These are phyloP conservation scores for Zoanthus gigantus DNA, from an alignment of 92 coral and sea anemone species.

Conservation along the genomic window DNA sequence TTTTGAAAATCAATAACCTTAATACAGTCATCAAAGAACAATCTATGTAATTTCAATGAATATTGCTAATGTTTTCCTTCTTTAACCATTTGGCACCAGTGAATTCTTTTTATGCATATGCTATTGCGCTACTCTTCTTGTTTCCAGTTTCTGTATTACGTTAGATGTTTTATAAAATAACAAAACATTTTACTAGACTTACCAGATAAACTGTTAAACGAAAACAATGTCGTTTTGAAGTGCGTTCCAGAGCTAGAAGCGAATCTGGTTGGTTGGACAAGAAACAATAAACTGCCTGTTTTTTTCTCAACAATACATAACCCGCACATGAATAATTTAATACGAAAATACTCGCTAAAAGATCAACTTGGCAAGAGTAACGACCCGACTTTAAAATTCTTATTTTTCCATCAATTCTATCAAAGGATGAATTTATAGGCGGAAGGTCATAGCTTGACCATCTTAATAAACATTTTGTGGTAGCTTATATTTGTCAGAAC, in stretches of 20 bases:
- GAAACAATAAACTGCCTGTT: constrained; percentile 13
- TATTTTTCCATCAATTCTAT: neutral
- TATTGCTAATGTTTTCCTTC: no score
- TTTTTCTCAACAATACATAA: constrained; percentile 39
- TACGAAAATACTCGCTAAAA: neutral
- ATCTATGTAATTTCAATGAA: no score
- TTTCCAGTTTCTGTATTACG: neutral
- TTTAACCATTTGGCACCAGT: no score
- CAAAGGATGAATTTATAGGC: constrained; percentile 19
- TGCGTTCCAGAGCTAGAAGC: neutral
- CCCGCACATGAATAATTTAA: constrained; percentile 41
- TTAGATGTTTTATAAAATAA: neutral
- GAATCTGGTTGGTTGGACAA: neutral
- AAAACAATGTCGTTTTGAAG: neutral
- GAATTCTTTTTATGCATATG: neutral
- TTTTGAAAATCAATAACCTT: no score
- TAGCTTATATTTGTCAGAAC: neutral
- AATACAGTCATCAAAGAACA: no score
- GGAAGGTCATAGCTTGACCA: neutral
- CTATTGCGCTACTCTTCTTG: neutral
- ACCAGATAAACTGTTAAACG: neutral
- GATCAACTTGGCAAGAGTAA: neutral
- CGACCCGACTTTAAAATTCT: constrained; percentile 3
- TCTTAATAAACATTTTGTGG: neutral
- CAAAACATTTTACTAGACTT: neutral